Evolutionary conservation across 2,797 vertebrate species (phyloP), one percentile per base, ranked within the genome.

Genomic region (Sebastes diaconus): DNA sequence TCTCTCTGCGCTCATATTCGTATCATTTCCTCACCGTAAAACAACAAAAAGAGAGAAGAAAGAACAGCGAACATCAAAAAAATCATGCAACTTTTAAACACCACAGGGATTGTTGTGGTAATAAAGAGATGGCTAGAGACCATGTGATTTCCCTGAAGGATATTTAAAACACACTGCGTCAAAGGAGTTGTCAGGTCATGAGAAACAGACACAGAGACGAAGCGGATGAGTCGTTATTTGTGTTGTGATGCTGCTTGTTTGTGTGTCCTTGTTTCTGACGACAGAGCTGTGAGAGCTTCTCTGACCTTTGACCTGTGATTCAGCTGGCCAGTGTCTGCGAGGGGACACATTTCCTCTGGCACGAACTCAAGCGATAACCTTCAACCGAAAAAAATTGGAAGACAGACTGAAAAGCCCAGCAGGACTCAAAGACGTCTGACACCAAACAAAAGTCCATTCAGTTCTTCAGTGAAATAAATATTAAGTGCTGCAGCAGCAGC

Each of bases 171-270:
- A 29, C 8, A 52, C 25, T 78, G 72, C 50, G 39, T 87, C 80
- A 80, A 69, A 80, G 69, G 32, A 85, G 76, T 61, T 75, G 39
- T 76, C 68, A 77, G 94, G 93, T 93, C 93, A 71, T 95, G 94
- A 94, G 94, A 95, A 94, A 84, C 76, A 77, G 68, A 2, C 81
- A 69, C 20, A 50, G 39, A 63, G 84, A 81, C 68, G 67, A 83
- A 77, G 63, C 16, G 4, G 75, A 85, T 77, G 66, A 75, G 72
- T 24, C 16, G 4, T 73, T 88, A 68, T 85, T 90, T 89, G 55
- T 83, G 60, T 69, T 85, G 71, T 42, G 85, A 83, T 32, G 79
- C 42, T 87, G 67, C n/a, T 0, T 81, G 58, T 50, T 81, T 30
- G 58, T 77, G 64, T 57, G 52, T 77, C 4, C 22, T 14, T 11